phyloP scores from a whole-genome alignment of 1,140 invertebrate genomes.

The Luehdorfia chinensis region DNA sequence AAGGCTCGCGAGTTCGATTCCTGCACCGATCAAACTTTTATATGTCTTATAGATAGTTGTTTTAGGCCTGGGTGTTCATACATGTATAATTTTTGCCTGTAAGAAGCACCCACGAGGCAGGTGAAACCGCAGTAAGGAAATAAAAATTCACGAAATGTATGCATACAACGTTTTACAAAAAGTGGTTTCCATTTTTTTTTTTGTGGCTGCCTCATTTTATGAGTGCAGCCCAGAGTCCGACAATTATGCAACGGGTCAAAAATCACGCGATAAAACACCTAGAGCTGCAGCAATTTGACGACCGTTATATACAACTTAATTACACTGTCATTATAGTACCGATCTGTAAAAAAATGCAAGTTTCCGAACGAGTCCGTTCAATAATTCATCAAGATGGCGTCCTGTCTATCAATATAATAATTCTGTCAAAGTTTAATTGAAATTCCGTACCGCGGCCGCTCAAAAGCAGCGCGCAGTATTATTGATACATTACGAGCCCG shows the following conservation, averaged over 20 bases:
- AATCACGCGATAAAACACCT: slow-evolving; percentile 24
- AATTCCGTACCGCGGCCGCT: slow-evolving; percentile 49
- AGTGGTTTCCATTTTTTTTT: no score
- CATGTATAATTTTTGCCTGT: no score
- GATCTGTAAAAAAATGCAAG: slow-evolving; percentile 28
- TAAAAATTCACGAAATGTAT: no score
- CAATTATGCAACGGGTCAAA: slow-evolving; percentile 18
- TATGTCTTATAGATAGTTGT: no score
- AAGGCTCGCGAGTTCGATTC: no score
- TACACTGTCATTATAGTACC: slow-evolving; percentile 24
- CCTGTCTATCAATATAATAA: slow-evolving; percentile 71
- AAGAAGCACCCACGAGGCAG: no score
- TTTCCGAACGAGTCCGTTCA: slow-evolving; percentile 26
- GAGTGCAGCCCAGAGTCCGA: no score
- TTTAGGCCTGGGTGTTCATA: no score
- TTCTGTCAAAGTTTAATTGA: slow-evolving; percentile 73
- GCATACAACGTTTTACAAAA: no score
- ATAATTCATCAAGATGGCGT: slow-evolving; percentile 62
- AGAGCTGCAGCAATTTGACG: background rate
- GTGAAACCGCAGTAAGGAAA: no score
- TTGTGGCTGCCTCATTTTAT: no score
- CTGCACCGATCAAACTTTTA: no score
- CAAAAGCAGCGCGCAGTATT: slow-evolving; percentile 56
- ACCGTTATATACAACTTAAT: slow-evolving; percentile 40
- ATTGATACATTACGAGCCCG: slow-evolving; percentile 69